phyloP scores from a whole-genome alignment of 2,113 vertebrate species.

The Pedionomus torquatus region DNA sequence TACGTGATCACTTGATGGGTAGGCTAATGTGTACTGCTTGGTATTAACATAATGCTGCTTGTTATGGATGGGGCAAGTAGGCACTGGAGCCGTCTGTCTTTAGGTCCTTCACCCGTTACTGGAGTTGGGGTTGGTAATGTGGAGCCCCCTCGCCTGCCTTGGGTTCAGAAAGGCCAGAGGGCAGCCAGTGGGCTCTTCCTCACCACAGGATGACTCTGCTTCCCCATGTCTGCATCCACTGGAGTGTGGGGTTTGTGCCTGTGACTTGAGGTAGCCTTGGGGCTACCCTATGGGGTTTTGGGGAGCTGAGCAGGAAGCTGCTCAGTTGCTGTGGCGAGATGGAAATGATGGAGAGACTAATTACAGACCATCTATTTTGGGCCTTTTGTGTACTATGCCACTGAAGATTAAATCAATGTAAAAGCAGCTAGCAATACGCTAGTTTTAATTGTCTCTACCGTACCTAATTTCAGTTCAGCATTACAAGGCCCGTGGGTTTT shows the following conservation, averaged over 20 bases:
- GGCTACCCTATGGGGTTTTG: fast-evolving
- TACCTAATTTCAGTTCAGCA: background rate
- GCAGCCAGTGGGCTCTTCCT: background rate
- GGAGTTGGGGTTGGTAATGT: fast-evolving
- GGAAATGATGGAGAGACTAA: background rate
- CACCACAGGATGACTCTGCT: fast-evolving
- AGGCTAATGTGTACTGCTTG: background rate
- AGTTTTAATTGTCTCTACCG: background rate
- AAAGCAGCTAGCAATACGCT: background rate
- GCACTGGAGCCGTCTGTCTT: background rate
- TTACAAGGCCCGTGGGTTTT: background rate
- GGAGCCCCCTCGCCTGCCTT: fast-evolving
- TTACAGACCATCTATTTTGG: background rate
- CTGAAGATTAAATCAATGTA: conserved; percentile 5
- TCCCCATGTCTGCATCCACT: background rate
- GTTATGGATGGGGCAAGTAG: fast-evolving
- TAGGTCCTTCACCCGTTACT: background rate
- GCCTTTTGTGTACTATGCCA: background rate
- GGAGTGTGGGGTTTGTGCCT: background rate
- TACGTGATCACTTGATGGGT: background rate
- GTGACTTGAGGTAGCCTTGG: fast-evolving
- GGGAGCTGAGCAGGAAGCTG: background rate
- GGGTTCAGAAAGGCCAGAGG: fast-evolving
- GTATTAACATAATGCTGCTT: background rate
- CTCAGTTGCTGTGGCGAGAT: background rate